These are phyloP conservation scores for Psittacula cyanocephala DNA, from an alignment of 2,113 vertebrate species.

Conservation along the genomic window DNA sequence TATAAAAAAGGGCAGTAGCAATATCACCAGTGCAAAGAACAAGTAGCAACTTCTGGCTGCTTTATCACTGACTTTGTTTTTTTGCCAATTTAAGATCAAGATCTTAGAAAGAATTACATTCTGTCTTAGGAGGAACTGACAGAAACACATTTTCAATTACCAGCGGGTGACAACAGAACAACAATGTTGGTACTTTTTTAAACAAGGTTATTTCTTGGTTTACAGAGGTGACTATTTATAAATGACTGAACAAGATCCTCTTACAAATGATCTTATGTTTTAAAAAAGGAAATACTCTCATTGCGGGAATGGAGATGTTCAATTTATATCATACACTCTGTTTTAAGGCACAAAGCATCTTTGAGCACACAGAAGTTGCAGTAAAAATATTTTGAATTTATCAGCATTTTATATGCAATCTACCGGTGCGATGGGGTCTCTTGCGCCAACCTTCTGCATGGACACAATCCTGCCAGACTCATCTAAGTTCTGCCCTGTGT, in stretches of 20 bases:
- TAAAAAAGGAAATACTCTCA: constrained; percentile 27
- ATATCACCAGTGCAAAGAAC: constrained; percentile 70
- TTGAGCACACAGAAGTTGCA: not conserved
- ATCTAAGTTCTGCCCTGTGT: not conserved
- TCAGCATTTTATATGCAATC: constrained; percentile 6
- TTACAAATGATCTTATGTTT: constrained; percentile 68
- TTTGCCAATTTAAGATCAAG: constrained; percentile 76
- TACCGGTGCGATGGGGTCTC: not conserved
- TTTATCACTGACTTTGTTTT: constrained; percentile 64
- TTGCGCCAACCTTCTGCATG: not conserved
- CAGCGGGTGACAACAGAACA: constrained; percentile 71
- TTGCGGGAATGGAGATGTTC: constrained; percentile 17
- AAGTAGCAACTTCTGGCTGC: constrained; percentile 69
- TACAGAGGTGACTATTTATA: constrained; percentile 74
- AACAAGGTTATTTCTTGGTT: constrained; percentile 77
- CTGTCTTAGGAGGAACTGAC: constrained; percentile 71
- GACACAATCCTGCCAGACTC: not conserved
- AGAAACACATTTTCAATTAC: constrained; percentile 83
- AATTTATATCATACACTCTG: constrained; percentile 10
- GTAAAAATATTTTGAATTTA: not conserved
- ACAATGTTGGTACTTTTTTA: constrained; percentile 66
- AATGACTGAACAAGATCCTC: constrained; percentile 64
- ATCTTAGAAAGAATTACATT: constrained; percentile 78
- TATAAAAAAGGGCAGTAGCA: constrained; percentile 76
- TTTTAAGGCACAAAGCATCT: not conserved